Conservation (phyloP, 2,888 invertebrate genomes). For the Coenonympha arcania region DNA sequence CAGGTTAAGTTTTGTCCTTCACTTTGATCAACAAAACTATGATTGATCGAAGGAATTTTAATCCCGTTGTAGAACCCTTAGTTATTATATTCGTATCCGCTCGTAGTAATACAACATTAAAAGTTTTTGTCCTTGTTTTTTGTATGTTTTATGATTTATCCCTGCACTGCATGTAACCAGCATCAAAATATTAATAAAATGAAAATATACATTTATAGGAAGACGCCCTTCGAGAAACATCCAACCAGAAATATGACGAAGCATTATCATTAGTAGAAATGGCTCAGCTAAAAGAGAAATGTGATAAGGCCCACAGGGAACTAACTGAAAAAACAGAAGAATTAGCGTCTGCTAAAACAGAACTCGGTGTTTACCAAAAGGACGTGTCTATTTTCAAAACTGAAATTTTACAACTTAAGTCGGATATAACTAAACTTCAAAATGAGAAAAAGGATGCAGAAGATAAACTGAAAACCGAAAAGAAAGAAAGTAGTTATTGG, state of each 20-base stretch:
- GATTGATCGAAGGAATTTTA: too few species aligned
- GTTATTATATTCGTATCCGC: background rate
- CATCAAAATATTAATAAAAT: background rate
- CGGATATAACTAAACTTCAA: constrained; percentile 56
- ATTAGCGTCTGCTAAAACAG: constrained; percentile 45
- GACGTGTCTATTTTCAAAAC: constrained; percentile 57
- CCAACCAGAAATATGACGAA: constrained; percentile 65
- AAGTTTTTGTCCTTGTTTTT: background rate
- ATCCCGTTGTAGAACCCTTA: too few species aligned
- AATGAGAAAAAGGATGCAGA: constrained; percentile 78
- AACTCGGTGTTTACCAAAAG: constrained; percentile 60
- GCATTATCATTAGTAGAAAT: constrained; percentile 67
- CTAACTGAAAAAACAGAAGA: constrained; percentile 57
- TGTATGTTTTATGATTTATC: background rate
- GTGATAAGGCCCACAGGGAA: constrained; percentile 48
- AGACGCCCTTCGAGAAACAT: constrained; percentile 59
- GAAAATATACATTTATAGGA: constrained; percentile 40
- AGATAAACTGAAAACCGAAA: constrained; percentile 74
- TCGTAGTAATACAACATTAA: background rate
- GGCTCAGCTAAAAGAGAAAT: constrained; percentile 65
- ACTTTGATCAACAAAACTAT: too few species aligned
- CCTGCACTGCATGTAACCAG: background rate
- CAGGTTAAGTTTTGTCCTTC: background rate
- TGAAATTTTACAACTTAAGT: constrained; percentile 62
- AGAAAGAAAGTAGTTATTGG: constrained; percentile 77